A percentile compares a stretch with the other conserved stretches of the same genome.
Conservation (phyloP, 2,113 vertebrate species). For the Colistium nudipinnis region DNA sequence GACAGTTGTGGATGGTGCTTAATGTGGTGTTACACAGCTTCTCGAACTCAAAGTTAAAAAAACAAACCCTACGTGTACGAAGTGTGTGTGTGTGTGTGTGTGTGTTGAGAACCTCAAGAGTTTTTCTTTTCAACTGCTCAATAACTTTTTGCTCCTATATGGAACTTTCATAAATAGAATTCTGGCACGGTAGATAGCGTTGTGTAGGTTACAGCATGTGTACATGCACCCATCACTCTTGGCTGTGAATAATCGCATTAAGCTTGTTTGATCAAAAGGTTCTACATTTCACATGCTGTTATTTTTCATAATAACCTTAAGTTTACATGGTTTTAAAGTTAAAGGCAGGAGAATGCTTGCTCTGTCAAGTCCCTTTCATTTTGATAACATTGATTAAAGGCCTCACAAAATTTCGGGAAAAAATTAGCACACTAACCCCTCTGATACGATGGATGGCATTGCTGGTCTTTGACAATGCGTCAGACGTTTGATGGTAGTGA, state of each 20-base stretch:
- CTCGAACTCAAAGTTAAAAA: slow-evolving; percentile 57
- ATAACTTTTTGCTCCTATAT: slow-evolving; percentile 41
- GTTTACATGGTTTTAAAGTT: slow-evolving; percentile 49
- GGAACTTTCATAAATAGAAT: no score
- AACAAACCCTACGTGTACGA: slow-evolving; percentile 44
- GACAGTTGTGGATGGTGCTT: slow-evolving; percentile 57
- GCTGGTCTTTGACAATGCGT: neutral
- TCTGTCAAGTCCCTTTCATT: neutral
- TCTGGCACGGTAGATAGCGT: slow-evolving; percentile 47
- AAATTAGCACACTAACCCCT: neutral
- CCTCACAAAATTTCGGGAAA: neutral
- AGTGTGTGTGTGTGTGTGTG: neutral
- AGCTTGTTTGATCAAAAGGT: slow-evolving; percentile 14
- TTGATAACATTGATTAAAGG: neutral
- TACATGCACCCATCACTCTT: slow-evolving; percentile 32
- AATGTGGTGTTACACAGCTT: slow-evolving; percentile 62
- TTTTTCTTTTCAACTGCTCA: slow-evolving; percentile 50
- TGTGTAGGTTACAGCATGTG: slow-evolving; percentile 54
- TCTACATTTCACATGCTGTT: slow-evolving; percentile 6
- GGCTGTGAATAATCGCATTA: slow-evolving; percentile 31
- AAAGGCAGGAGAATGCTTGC: neutral
- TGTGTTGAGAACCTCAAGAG: slow-evolving; percentile 28
- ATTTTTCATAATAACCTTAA: slow-evolving; percentile 19
- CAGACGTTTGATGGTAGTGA: neutral
- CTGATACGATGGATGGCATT: neutral